Evolutionary conservation across 2,113 vertebrate genomes (phyloP).

Genomic region (Casuarius casuarius): DNA sequence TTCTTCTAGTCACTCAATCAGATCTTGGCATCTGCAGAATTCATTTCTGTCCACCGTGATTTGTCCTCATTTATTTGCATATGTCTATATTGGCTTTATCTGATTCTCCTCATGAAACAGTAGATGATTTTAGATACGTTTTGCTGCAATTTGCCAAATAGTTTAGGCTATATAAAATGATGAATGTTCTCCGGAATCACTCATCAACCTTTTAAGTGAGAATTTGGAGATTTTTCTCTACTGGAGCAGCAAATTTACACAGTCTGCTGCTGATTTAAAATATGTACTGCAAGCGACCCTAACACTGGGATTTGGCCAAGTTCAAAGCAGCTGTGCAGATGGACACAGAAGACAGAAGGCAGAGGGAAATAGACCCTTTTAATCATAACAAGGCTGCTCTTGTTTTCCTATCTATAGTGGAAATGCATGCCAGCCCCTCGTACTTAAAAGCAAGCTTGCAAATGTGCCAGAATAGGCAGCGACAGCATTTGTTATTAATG

Average conservation of each 20-base stretch:
- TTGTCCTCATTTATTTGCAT: conserved; percentile 7
- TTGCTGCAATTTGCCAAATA: conserved; percentile 4
- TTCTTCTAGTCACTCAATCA: background rate
- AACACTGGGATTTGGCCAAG: conserved; percentile 56
- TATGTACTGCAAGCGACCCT: background rate
- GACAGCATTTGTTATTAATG: conserved; percentile 47
- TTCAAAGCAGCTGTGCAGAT: conserved; percentile 71
- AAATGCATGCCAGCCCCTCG: conserved; percentile 26
- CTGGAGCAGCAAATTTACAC: conserved; percentile 2
- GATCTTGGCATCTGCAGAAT: background rate
- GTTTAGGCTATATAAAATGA: conserved; percentile 1
- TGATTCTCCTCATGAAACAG: background rate
- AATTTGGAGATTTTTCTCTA: conserved; percentile 5
- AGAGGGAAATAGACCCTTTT: conserved; percentile 68
- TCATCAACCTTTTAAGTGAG: background rate
- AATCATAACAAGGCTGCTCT: conserved; percentile 65
- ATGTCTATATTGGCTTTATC: conserved; percentile 7
- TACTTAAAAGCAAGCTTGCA: conserved; percentile 65
- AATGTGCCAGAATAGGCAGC: conserved; percentile 45
- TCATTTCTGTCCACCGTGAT: background rate
- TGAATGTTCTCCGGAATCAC: background rate
- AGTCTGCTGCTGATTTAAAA: conserved; percentile 59
- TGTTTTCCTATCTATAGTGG: conserved; percentile 63
- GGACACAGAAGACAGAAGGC: conserved; percentile 62
- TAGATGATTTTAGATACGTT: background rate